Evolutionary conservation across 2,888 invertebrate species (phyloP).

Genomic region (Amphipoea lucens): DNA sequence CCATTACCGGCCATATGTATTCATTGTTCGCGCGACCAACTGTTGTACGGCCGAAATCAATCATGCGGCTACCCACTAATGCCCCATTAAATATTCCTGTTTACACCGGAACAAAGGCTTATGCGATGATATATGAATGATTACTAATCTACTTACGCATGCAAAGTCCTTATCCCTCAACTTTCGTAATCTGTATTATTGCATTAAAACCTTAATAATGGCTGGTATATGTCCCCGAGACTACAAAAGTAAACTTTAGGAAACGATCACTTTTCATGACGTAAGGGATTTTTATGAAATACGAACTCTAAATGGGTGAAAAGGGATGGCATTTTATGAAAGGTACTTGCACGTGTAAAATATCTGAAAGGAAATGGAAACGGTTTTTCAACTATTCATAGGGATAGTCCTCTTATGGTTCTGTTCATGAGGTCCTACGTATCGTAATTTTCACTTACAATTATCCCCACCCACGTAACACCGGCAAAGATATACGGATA

Average conservation of each 20-base stretch:
- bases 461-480: not conserved
- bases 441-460: not conserved
- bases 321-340: conserved; percentile 60
- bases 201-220: conserved; percentile 37
- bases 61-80: conserved; percentile 35
- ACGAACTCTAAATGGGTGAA: conserved; percentile 55
- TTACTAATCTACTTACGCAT: conserved; percentile 38
- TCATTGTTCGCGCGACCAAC: conserved; percentile 47
- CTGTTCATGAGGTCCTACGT: not conserved
- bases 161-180: conserved; percentile 23
- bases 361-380: conserved; percentile 28
- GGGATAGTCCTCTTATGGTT: not conserved
- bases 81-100: conserved; percentile 44
- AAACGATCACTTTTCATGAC: conserved; percentile 50
- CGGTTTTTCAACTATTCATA: conserved; percentile 6
- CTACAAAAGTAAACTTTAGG: conserved; percentile 52
- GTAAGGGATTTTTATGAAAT: conserved; percentile 61
- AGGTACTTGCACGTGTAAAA: conserved; percentile 32
- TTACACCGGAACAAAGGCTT: conserved; percentile 35
- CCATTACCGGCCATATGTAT: conserved; percentile 38
- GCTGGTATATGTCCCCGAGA: conserved; percentile 22
- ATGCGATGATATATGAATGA: conserved; percentile 28
- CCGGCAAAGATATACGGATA: conserved; percentile 1
- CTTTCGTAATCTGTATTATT: conserved; percentile 49
- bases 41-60: conserved; percentile 46